A percentile compares a stretch with the other conserved stretches of the same genome.
These are phyloP conservation scores for Intellagama lesueurii DNA, from an alignment of 2,797 vertebrate genomes.

Conservation along the genomic window DNA sequence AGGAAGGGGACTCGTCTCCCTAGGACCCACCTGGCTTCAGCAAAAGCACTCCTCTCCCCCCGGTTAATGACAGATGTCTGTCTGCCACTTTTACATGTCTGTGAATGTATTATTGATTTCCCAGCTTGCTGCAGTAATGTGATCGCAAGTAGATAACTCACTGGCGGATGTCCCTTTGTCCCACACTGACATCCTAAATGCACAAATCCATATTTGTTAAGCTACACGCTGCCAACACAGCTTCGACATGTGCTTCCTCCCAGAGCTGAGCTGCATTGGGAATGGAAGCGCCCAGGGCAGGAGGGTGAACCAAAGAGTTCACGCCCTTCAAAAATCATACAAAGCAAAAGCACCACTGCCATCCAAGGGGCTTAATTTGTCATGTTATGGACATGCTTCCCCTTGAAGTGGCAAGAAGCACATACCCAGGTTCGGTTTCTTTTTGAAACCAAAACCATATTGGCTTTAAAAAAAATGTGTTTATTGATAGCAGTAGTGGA, in stretches of 20 bases:
- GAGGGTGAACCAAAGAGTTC: neutral
- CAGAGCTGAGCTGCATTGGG: neutral
- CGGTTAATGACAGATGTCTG: neutral
- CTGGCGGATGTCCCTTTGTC: neutral
- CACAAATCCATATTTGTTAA: neutral
- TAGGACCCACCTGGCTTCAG: neutral
- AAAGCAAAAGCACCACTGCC: neutral
- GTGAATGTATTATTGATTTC: conserved; percentile 35
- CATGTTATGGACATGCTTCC: neutral
- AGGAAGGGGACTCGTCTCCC: neutral
- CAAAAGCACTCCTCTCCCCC: neutral
- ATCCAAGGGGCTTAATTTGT: no score
- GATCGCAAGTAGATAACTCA: neutral
- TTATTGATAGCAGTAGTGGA: no score
- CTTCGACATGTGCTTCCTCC: neutral
- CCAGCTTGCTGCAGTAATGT: conserved; percentile 3
- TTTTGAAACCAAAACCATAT: no score
- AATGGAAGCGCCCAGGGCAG: neutral
- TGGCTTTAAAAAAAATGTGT: no score
- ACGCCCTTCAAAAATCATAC: neutral
- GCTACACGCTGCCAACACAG: neutral
- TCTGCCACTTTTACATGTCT: neutral
- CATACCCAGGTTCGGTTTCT: no score
- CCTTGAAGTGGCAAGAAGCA: no score
- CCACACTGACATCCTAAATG: neutral